Base-by-base conservation (phyloP, 2,797 vertebrate species). In the Anniella stebbinsi region DNA sequence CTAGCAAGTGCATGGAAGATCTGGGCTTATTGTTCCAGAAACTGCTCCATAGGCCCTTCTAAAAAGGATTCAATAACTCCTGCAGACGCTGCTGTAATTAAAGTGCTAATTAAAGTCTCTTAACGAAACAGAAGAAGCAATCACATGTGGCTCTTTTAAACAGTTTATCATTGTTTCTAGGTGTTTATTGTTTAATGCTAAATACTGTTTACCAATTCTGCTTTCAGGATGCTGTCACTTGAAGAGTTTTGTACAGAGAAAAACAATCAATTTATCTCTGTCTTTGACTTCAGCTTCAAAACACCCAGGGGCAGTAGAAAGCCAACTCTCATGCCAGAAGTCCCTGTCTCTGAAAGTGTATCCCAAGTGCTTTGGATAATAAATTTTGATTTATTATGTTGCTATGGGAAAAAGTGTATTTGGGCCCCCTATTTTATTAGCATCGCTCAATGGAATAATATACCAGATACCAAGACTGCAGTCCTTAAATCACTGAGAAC, bases 201-300 rank as follows among this genome's bases (percentile, higher is more conserved):
- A 93, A 93, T 88, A 69, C 78, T 93, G n/a, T 94, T 96, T 95
- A 95, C 78, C 54, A 70, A 87, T 92, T 87, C 69, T 93, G 84
- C 87, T 89, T 88, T 85, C 91, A 75, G 38, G 1, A 87, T 45
- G 21, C 45, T 91, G 86, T 84, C 91, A 93, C 93, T 93, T 88
- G 80, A 88, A 88, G 38, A 89, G 60, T 89, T 87, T 89, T 80
- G 80, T 63, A 80, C 77, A 45, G 90, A 91, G 76, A 92, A 91
- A 87, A 93, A 25, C 0, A 87, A 86, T 77, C 0, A 0, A 81
- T 94, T 94, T 88, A 86, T 92, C 83, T 85, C 84, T 87, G 48
- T 83, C 88, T 94, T 69, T 66, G 89, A 85, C 54, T 72, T 92
- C 76, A 41, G 90, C 48, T 95, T 88, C 87, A 87, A 93, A 88